Percentiles rank a stretch among this genome's conserved stretches.
Evolutionary conservation across 2,113 vertebrate genomes (phyloP).

Genomic region (Proteles cristata): DNA sequence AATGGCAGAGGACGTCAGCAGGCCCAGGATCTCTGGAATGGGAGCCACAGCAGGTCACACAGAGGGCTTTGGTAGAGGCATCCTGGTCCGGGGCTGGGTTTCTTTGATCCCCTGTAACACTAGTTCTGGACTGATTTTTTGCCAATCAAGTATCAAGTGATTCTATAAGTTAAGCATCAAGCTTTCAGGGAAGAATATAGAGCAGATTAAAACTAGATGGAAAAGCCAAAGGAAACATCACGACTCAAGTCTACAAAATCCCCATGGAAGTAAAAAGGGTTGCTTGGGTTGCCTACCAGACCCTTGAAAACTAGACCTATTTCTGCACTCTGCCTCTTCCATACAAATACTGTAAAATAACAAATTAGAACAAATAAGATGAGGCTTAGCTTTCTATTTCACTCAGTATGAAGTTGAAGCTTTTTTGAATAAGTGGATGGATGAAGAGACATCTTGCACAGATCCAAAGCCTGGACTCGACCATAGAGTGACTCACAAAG

Average conservation of each 20-base stretch:
- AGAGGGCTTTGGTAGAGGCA: no score
- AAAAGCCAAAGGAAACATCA: constrained; percentile 1
- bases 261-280: background rate
- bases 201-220: background rate
- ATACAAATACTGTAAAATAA: background rate
- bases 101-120: constrained; percentile 16
- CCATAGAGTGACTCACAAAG: background rate
- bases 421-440: background rate
- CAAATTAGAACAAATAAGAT: background rate
- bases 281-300: background rate
- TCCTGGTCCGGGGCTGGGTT: background rate
- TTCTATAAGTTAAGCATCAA: background rate
- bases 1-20: no score
- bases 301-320: background rate
- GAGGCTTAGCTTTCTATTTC: background rate
- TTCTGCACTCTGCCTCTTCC: background rate
- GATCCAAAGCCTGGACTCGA: background rate
- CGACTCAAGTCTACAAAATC: background rate
- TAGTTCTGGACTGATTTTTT: background rate
- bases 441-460: background rate
- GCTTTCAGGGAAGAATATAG: background rate
- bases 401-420: background rate
- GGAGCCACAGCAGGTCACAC: no score
- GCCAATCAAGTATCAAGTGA: background rate
- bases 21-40: no score